These are phyloP conservation scores for Theristicus caerulescens DNA, from an alignment of 2,113 vertebrate genomes.

Conservation along the genomic window DNA sequence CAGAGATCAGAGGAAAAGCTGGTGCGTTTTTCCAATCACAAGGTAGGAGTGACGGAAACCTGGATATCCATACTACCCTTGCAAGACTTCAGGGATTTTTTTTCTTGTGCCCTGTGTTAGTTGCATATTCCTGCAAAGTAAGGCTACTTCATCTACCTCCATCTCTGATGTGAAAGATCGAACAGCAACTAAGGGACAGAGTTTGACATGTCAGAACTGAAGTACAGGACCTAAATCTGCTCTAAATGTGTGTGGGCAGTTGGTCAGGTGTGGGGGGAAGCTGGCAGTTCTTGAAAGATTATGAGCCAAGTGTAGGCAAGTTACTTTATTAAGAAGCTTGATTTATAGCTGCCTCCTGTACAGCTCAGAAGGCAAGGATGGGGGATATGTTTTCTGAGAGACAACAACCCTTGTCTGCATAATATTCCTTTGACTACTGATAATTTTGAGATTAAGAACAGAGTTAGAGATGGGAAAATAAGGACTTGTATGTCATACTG, in stretches of 20 bases:
- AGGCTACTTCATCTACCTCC: neutral
- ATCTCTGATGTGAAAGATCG: neutral
- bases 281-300: neutral
- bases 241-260: neutral
- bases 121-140: neutral
- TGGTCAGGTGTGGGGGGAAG: neutral
- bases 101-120: neutral
- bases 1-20: neutral
- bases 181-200: neutral
- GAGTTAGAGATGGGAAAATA: neutral
- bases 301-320: neutral
- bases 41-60: neutral
- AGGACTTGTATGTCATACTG: neutral
- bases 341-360: neutral
- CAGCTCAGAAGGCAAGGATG: neutral
- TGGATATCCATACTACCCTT: neutral
- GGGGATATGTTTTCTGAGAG: neutral
- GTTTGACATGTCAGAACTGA: neutral
- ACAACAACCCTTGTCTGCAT: neutral
- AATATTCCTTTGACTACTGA: neutral
- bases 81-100: neutral
- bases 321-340: neutral
- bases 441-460: neutral
- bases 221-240: neutral
- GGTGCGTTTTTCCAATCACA: neutral